Conservation (phyloP, 2,797 vertebrate genomes). For the Podargus strigoides region DNA sequence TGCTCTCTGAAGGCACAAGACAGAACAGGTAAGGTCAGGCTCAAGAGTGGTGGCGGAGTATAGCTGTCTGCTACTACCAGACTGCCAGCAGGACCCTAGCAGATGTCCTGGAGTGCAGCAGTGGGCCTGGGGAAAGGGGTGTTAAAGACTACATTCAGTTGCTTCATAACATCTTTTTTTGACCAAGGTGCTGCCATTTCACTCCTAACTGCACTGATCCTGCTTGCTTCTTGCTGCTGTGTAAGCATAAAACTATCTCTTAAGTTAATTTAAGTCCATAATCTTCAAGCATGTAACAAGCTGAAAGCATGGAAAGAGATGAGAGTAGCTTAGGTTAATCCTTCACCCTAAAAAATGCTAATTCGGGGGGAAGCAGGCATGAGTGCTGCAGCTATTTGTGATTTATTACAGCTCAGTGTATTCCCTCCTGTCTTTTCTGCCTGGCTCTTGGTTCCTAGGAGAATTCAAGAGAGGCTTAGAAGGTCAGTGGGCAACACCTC, state of each 20-base stretch:
- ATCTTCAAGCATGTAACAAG: background rate
- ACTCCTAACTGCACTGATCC: background rate
- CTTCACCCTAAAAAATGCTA: background rate
- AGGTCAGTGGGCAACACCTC: background rate
- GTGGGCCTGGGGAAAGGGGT: background rate
- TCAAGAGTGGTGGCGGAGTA: rapidly evolving
- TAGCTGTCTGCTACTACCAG: background rate
- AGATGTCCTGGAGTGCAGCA: rapidly evolving
- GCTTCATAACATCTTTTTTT: background rate
- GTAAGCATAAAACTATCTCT: background rate
- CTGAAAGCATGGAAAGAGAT: background rate
- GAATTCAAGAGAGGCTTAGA: background rate
- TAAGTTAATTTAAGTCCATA: background rate
- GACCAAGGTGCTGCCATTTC: background rate
- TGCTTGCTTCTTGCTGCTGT: background rate
- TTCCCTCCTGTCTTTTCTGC: background rate
- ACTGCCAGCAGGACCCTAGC: background rate
- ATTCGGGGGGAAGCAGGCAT: background rate
- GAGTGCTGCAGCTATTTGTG: background rate
- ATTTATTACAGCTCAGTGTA: background rate
- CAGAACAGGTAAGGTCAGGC: background rate
- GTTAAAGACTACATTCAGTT: background rate
- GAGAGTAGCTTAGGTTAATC: background rate
- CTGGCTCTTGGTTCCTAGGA: background rate
- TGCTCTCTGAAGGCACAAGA: background rate